Evolutionary conservation across 1,140 invertebrate genomes (phyloP).

Genomic region (Drosophila willistoni): DNA sequence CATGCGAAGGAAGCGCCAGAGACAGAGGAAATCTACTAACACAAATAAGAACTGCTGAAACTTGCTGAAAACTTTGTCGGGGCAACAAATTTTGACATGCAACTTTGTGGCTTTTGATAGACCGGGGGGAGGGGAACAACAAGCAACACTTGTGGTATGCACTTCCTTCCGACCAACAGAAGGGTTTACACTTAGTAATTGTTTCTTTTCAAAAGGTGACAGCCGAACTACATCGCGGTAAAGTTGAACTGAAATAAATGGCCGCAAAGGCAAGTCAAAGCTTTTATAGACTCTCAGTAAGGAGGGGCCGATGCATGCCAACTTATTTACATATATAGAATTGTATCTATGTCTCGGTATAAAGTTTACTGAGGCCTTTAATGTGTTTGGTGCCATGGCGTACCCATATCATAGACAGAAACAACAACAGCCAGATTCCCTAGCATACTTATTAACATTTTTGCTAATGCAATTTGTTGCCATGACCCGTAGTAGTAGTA

Average conservation of each 20-base stretch:
- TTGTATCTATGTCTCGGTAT: too few relatives aligned
- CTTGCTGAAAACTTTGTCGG: slow-evolving; percentile 60
- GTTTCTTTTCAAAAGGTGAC: slow-evolving; percentile 67
- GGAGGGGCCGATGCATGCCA: neutral
- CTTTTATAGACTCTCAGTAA: slow-evolving; percentile 79
- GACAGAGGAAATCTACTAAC: slow-evolving; percentile 12
- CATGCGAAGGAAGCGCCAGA: slow-evolving; percentile 26
- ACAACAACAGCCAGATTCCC: slow-evolving; percentile 51
- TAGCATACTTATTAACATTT: slow-evolving; percentile 68
- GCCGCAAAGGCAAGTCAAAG: slow-evolving; percentile 37
- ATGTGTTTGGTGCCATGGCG: slow-evolving; percentile 80
- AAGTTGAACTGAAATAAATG: slow-evolving; percentile 77
- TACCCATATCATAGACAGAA: slow-evolving; percentile 52
- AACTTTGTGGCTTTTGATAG: slow-evolving; percentile 32
- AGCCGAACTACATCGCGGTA: slow-evolving; percentile 63
- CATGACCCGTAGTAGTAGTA: slow-evolving; percentile 35
- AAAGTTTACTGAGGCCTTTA: slow-evolving; percentile 68
- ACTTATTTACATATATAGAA: neutral
- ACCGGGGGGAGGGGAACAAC: neutral
- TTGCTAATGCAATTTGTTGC: slow-evolving; percentile 44
- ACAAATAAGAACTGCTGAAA: slow-evolving; percentile 27
- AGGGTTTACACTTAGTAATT: slow-evolving; percentile 74
- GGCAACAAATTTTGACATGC: slow-evolving; percentile 65
- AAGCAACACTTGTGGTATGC: neutral
- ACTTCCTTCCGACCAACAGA: neutral